These are phyloP conservation scores for Zoanthus gigantus DNA, from an alignment of 92 coral and sea anemone genomes.

Conservation along the genomic window DNA sequence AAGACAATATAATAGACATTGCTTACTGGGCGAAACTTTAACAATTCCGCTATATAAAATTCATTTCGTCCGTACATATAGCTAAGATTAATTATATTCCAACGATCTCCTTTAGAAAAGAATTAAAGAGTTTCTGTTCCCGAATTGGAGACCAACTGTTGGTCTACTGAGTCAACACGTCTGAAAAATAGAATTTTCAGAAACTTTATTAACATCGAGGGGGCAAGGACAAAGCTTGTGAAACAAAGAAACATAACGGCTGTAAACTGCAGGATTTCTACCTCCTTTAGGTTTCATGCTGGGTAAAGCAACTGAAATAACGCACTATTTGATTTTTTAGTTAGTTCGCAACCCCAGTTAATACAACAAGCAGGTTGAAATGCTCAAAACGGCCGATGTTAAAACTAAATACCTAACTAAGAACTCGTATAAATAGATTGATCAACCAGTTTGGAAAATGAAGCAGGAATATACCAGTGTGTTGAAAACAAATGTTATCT, in stretches of 20 bases:
- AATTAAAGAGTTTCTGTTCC: not conserved
- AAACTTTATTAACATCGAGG: conserved; percentile 36
- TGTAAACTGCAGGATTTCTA: conserved; percentile 42
- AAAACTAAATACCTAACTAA: conserved; percentile 4
- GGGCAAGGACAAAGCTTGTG: conserved; percentile 19
- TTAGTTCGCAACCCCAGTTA: conserved; percentile 20
- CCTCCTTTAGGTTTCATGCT: conserved; percentile 22
- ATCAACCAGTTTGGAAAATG: conserved; percentile 3
- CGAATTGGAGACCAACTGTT: not conserved
- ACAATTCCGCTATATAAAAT: no score
- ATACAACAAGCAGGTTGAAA: not conserved
- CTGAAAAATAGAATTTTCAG: not conserved
- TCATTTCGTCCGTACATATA: not conserved
- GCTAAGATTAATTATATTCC: conserved; percentile 29
- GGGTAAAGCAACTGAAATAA: conserved; percentile 27
- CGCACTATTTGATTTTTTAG: conserved; percentile 1
- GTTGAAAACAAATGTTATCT: not conserved
- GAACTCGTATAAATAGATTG: conserved; percentile 6
- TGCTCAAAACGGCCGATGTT: not conserved
- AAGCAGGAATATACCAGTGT: conserved; percentile 9
- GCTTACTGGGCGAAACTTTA: no score
- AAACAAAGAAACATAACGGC: conserved; percentile 34
- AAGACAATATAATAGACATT: conserved; percentile 2
- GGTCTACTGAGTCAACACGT: not conserved
- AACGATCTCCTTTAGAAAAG: conserved; percentile 9